phyloP scores from a whole-genome alignment of 2,797 vertebrate genomes.

The Salarias fasciatus region DNA sequence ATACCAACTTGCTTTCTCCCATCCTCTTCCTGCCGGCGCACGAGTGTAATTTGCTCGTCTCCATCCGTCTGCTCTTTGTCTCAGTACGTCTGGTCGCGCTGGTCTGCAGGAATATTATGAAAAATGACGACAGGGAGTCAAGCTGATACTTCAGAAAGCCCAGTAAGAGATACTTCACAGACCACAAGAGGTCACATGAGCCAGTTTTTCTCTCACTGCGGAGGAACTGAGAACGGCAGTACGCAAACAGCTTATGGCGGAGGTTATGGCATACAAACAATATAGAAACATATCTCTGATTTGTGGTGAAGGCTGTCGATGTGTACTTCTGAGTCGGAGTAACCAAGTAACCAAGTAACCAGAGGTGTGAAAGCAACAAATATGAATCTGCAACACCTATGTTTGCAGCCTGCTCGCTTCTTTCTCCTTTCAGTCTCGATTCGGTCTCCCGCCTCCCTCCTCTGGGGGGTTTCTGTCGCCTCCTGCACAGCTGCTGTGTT shows the following conservation, averaged over 20 bases:
- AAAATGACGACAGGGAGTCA: constrained; percentile 36
- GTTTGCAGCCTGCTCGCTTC: too few relatives aligned
- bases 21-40: constrained; percentile 49
- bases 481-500: constrained; percentile 1
- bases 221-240: background rate
- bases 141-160: constrained; percentile 20
- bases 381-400: background rate
- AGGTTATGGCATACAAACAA: background rate
- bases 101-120: constrained; percentile 27
- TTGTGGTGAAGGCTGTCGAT: background rate
- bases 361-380: background rate
- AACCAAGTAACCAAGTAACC: constrained; percentile 21
- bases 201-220: constrained; percentile 15
- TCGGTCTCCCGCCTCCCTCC: background rate
- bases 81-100: constrained; percentile 28
- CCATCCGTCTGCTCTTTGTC: constrained; percentile 47
- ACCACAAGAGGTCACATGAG: constrained; percentile 24
- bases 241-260: rapidly evolving
- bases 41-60: constrained; percentile 46
- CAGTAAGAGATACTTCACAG: constrained; percentile 19
- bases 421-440: background rate
- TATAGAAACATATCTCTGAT: background rate
- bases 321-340: background rate
- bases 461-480: background rate
- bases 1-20: constrained; percentile 38